Percentiles rank a stretch among this genome's conserved stretches.
Evolutionary conservation across 2,797 vertebrate genomes (phyloP).

Genomic region (Eutrigla gurnardus): DNA sequence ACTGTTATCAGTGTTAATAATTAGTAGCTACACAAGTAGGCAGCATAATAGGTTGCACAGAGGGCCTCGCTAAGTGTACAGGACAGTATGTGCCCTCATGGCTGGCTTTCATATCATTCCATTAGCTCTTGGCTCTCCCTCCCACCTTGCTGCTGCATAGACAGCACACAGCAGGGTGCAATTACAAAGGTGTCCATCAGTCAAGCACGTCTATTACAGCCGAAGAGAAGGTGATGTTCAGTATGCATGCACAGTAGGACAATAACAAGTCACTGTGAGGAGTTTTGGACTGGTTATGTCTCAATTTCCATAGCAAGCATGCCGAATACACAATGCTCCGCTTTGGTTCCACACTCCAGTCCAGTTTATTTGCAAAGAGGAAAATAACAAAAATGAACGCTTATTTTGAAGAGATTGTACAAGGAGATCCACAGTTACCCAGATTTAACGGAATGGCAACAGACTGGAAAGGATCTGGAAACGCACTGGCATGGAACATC

Average conservation of each 20-base stretch:
- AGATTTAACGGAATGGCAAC: too few species aligned
- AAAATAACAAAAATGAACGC: too few species aligned
- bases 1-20: conserved; percentile 65
- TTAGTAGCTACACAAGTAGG: conserved; percentile 59
- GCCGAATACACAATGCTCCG: too few species aligned
- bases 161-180: conserved; percentile 56
- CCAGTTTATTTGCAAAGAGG: too few species aligned
- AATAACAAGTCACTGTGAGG: too few species aligned
- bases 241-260: conserved; percentile 41
- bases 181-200: conserved; percentile 60
- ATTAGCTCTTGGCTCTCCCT: conserved; percentile 33
- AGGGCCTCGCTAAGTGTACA: conserved; percentile 30
- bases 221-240: conserved; percentile 40
- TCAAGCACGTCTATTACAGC: conserved; percentile 50
- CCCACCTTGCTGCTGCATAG: conserved; percentile 44
- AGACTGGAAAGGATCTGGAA: too few species aligned
- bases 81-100: conserved; percentile 40
- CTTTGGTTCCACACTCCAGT: too few species aligned
- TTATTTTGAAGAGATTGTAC: too few species aligned
- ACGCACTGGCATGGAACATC: too few species aligned
- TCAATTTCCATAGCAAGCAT: too few species aligned
- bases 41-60: conserved; percentile 46
- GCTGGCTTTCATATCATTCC: conserved; percentile 27
- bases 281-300: too few species aligned
- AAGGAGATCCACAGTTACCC: too few species aligned